A percentile compares a stretch with the other conserved stretches of the same genome.
Conservation (phyloP, 2,888 invertebrate species). For the Blera fallax region DNA sequence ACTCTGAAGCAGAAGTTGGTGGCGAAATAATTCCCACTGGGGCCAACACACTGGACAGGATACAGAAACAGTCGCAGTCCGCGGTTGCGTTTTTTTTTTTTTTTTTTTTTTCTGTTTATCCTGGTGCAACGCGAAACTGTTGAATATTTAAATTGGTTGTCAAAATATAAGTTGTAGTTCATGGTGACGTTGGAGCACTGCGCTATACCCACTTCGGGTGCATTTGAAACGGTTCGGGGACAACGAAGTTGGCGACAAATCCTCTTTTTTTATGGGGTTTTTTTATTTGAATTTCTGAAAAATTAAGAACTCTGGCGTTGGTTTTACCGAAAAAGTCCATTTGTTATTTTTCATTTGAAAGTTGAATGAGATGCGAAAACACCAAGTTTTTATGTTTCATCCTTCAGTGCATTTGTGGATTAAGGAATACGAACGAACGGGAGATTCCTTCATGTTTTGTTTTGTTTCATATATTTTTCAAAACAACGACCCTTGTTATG, state of each 20-base stretch:
- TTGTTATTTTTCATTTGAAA: neutral
- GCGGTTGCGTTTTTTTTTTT: neutral
- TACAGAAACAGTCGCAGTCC: neutral
- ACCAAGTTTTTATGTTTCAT: neutral
- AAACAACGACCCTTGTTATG: too few species aligned
- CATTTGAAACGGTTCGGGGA: neutral
- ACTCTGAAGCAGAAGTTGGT: neutral
- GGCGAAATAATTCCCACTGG: neutral
- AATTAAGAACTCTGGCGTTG: neutral
- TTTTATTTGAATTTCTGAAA: neutral
- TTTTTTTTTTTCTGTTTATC: too few species aligned
- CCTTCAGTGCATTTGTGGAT: neutral
- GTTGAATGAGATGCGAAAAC: neutral
- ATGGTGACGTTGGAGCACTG: neutral
- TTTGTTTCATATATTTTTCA: too few species aligned
- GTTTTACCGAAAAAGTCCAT: neutral
- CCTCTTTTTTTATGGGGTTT: neutral
- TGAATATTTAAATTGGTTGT: conserved; percentile 32
- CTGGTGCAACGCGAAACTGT: neutral
- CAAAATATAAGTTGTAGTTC: neutral
- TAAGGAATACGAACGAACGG: too few species aligned
- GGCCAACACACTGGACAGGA: neutral
- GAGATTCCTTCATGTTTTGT: too few species aligned
- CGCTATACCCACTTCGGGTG: neutral
- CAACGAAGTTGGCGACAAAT: neutral